These are phyloP conservation scores for Nixonia krombeini DNA, from an alignment of 1,140 invertebrate species.

Conservation along the genomic window DNA sequence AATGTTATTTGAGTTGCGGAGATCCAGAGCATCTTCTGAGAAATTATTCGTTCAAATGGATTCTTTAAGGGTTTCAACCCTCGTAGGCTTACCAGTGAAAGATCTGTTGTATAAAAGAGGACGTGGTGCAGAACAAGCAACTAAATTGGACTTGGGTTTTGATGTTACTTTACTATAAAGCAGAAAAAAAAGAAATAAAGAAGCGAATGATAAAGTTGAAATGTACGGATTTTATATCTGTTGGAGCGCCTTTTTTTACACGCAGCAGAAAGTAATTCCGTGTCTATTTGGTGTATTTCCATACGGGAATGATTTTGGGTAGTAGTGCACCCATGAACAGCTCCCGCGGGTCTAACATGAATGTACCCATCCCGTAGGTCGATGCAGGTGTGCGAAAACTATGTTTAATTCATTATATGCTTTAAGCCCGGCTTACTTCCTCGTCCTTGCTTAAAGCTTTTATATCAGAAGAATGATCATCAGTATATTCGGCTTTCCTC, in stretches of 20 bases:
- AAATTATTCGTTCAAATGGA: too few species aligned
- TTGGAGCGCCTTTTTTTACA: too few species aligned
- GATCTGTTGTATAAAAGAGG: too few species aligned
- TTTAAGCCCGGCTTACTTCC: constrained; percentile 36
- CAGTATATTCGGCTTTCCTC: constrained; percentile 8
- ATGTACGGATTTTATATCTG: constrained; percentile 26
- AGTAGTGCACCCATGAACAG: constrained; percentile 23
- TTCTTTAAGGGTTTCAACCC: too few species aligned
- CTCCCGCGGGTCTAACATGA: constrained; percentile 28
- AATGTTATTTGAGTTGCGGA: too few species aligned
- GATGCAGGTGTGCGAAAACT: constrained; percentile 29
- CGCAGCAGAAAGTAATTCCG: constrained; percentile 37
- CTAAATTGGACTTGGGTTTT: too few species aligned
- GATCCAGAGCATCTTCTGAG: too few species aligned
- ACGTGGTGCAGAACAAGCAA: too few species aligned
- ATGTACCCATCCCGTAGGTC: constrained; percentile 14
- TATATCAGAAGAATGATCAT: constrained; percentile 27
- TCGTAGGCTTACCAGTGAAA: too few species aligned
- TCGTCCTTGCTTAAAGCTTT: constrained; percentile 43
- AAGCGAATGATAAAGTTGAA: too few species aligned
- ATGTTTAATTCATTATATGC: constrained; percentile 56
- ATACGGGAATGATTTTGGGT: constrained; percentile 7
- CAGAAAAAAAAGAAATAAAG: too few species aligned
- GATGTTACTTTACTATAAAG: too few species aligned
- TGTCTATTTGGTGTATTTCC: constrained; percentile 16